These are phyloP conservation scores for Hipparchia sbordonii DNA, from an alignment of 2,888 invertebrate species.

Conservation along the genomic window DNA sequence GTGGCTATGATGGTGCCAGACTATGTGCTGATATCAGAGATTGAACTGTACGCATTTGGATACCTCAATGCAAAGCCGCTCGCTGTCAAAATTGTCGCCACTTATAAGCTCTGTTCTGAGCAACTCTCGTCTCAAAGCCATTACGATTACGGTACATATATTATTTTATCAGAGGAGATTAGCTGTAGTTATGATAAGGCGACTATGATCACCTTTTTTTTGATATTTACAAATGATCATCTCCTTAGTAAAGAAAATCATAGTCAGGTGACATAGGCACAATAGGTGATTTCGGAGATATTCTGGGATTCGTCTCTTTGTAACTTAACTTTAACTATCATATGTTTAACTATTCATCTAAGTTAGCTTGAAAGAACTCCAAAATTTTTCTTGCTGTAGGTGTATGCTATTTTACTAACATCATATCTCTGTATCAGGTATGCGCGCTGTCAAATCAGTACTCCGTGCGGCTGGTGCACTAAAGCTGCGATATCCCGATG, in stretches of 20 bases:
- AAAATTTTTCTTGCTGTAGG: background rate
- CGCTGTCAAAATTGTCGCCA: constrained; percentile 96
- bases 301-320: too few species aligned
- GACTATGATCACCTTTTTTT: too few species aligned
- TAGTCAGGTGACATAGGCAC: too few species aligned
- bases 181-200: too few species aligned
- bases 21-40: constrained; percentile 97
- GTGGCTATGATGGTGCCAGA: constrained; percentile 99
- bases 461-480: constrained; percentile 95
- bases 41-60: constrained; percentile 95
- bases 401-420: background rate
- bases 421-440: constrained; percentile 73
- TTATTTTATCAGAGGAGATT: background rate
- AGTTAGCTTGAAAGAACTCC: too few species aligned
- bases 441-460: constrained; percentile 98
- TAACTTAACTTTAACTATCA: too few species aligned
- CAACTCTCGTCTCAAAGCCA: constrained; percentile 96
- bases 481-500: constrained; percentile 94
- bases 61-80: constrained; percentile 94
- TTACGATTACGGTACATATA: constrained; percentile 93
- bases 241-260: too few species aligned
- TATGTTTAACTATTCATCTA: too few species aligned
- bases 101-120: constrained; percentile 95
- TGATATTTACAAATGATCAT: too few species aligned
- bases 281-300: too few species aligned